Evolutionary conservation across 2,888 invertebrate genomes (phyloP).

Genomic region (Carterocephalus palaemon): DNA sequence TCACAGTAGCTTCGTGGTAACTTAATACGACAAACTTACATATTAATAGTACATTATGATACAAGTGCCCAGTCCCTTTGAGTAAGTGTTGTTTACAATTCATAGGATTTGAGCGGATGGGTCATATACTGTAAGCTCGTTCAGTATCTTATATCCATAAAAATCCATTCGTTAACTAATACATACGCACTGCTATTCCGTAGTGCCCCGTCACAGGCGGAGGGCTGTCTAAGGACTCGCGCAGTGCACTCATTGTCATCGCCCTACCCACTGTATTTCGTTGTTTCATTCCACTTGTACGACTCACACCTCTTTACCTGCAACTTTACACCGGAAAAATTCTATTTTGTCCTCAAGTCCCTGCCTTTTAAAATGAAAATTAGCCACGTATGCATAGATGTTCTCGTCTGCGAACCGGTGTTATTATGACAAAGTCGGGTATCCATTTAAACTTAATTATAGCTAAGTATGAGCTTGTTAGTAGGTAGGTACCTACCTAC

Average conservation of each 20-base stretch:
- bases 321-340: conserved; percentile 20
- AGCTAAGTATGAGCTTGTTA: too few species aligned
- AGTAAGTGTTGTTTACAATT: too few species aligned
- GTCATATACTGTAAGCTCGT: too few species aligned
- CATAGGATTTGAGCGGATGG: too few species aligned
- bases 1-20: too few species aligned
- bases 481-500: too few species aligned
- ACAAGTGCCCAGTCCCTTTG: too few species aligned
- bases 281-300: conserved; percentile 27
- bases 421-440: neutral
- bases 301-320: conserved; percentile 21
- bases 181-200: conserved; percentile 14
- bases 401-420: neutral
- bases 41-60: too few species aligned
- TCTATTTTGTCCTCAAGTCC: conserved; percentile 14
- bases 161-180: too few species aligned
- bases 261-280: conserved; percentile 35
- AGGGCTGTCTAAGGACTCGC: conserved; percentile 55
- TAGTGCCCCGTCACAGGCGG: conserved; percentile 32
- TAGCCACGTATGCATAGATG: conserved; percentile 6
- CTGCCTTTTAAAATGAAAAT: conserved; percentile 14
- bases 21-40: too few species aligned
- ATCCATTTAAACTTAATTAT: too few species aligned
- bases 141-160: too few species aligned
- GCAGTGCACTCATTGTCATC: conserved; percentile 59